A percentile compares a stretch with the other conserved stretches of the same genome.
phyloP scores from a whole-genome alignment of 2,888 invertebrate genomes.

The Rhingia campestris region DNA sequence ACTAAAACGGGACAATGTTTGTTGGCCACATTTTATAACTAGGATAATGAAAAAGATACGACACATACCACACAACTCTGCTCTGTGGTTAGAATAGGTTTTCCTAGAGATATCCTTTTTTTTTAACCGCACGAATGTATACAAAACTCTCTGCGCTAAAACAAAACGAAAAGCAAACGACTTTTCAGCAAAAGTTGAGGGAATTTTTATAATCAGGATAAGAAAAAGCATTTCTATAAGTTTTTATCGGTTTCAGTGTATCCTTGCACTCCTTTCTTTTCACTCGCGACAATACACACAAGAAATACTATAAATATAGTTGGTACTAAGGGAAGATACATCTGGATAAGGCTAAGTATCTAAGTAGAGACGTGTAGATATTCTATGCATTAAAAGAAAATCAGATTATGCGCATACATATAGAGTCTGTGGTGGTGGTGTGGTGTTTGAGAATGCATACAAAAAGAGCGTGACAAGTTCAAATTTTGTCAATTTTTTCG shows the following conservation, averaged over 20 bases:
- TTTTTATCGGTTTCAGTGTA: constrained; percentile 21
- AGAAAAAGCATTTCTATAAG: constrained; percentile 33
- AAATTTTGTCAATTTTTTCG: constrained; percentile 18
- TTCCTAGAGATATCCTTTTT: not conserved
- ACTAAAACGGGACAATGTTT: constrained; percentile 27
- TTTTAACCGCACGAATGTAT: not conserved
- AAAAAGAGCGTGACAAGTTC: constrained; percentile 37
- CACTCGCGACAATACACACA: not conserved
- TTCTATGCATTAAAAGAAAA: constrained; percentile 19
- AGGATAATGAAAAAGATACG: constrained; percentile 27
- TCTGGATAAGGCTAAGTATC: constrained; percentile 11
- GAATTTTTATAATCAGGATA: constrained; percentile 44
- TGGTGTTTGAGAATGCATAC: constrained; percentile 16
- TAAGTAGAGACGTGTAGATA: constrained; percentile 1
- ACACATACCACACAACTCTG: constrained; percentile 19
- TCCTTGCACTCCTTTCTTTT: constrained; percentile 18
- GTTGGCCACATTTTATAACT: constrained; percentile 33
- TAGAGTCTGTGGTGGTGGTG: not conserved
- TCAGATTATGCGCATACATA: constrained; percentile 21
- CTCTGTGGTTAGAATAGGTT: not conserved
- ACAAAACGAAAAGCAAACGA: not conserved
- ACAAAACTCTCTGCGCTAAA: not conserved
- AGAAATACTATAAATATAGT: not conserved
- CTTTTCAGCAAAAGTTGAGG: constrained; percentile 31
- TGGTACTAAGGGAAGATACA: not conserved